Evolutionary conservation across 2,797 vertebrate species (phyloP), one percentile per base, ranked within the genome.

Genomic region (Gallinago solitaria): DNA sequence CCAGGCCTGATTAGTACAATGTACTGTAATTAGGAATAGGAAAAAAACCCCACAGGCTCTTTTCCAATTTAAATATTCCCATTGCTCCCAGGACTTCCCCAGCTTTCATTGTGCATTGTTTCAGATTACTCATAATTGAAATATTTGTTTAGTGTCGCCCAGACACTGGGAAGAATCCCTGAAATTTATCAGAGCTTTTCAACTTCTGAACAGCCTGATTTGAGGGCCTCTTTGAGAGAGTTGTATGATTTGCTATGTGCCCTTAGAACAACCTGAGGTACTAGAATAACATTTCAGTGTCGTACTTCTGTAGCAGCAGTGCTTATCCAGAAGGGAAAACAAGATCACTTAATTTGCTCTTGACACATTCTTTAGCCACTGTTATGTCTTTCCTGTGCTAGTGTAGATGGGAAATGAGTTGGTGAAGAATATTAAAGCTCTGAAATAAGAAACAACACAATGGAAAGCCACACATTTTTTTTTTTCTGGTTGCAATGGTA

Each of bases 51-150:
- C 30, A 54, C 43, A 94, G 73, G 50, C 50, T 51, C 70, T 89
- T 91, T 78, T 85, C 76, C n/a, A 65, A 41, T 89, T 81, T 76
- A 89, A 93, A 87, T 92, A 93, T 94, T 91, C 79, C 57, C 75
- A 57, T 39, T 89, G 53, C 53, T 95, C 48, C 33, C 39, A 71
- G 59, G 83, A 83, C 65, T 93, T 93, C 54, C 61, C n/a, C 21
- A 41, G 35, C 39, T 96, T 91, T 81, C 82, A 65, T 90, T 93
- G 84, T 83, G n/a, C 69, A 78, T 89, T 94, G 73, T 88, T 96
- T 91, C 24, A 63, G 21, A 73, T 90, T 69, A 94, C 61, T 91
- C 37, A 59, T 91, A 86, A 83, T 78, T 91, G 75, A 91, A 94
- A 73, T 81, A 81, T 9, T 89, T 91, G 9, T 76, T 85, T 47